Percentiles rank a stretch among this genome's conserved stretches.
Evolutionary conservation across 2,888 invertebrate genomes (phyloP).

Genomic region (Adelognathus sp.): DNA sequence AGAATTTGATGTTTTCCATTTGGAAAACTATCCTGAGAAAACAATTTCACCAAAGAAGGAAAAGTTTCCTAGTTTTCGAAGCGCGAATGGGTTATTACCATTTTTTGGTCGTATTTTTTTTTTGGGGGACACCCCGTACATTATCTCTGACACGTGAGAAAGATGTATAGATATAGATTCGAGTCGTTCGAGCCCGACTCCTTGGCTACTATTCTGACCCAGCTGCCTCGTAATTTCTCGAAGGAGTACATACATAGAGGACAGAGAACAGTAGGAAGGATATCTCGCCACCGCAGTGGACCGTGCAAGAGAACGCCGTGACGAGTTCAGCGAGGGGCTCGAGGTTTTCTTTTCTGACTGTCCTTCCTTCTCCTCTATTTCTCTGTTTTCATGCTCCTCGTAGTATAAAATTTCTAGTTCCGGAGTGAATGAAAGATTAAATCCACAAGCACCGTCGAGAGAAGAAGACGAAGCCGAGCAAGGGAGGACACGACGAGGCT

Average conservation of each 20-base stretch:
- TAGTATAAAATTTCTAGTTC: constrained; percentile 28
- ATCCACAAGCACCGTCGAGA: constrained; percentile 16
- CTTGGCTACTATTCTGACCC: constrained; percentile 18
- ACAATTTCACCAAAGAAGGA: neutral
- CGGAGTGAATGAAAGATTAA: constrained; percentile 42
- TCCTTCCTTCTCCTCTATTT: neutral
- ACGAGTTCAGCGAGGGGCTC: neutral
- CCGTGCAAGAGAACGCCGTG: neutral
- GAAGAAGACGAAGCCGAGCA: neutral
- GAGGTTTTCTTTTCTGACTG: neutral
- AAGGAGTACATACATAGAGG: neutral
- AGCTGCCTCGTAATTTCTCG: constrained; percentile 23
- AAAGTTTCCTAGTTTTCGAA: neutral
- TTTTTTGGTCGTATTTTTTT: neutral
- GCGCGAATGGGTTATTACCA: neutral
- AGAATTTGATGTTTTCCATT: too few species aligned
- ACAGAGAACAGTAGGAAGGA: constrained; percentile 1
- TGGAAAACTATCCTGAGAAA: neutral
- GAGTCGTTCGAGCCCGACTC: neutral
- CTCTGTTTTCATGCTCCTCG: constrained; percentile 5
- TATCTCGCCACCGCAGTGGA: neutral
- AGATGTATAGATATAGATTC: neutral
- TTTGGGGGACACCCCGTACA: neutral
- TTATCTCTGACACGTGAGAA: neutral
- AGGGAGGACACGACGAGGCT: neutral